These are phyloP conservation scores for Carassius auratus DNA, from an alignment of 2,113 vertebrate genomes.

Conservation along the genomic window DNA sequence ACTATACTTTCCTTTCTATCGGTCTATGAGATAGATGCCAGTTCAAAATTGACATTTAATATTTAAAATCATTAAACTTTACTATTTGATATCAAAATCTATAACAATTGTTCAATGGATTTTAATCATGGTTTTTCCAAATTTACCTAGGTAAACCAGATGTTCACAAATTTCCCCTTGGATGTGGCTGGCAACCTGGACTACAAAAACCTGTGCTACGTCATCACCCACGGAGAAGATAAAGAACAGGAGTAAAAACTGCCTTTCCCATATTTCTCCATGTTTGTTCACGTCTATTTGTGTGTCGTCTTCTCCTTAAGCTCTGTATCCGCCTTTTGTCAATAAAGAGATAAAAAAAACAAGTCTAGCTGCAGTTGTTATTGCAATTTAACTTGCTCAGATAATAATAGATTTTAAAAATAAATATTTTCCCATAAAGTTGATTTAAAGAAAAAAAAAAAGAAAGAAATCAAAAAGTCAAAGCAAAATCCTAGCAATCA, in stretches of 20 bases:
- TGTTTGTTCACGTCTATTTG: slow-evolving; percentile 14
- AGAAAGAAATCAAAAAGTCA: neutral
- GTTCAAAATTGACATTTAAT: too few relatives aligned
- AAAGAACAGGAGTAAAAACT: slow-evolving; percentile 78
- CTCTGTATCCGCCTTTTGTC: slow-evolving; percentile 24
- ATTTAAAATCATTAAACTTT: too few relatives aligned
- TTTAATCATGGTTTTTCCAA: neutral
- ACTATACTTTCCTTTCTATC: slow-evolving; percentile 39
- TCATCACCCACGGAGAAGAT: slow-evolving; percentile 90
- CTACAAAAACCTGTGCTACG: slow-evolving; percentile 89
- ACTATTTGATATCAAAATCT: neutral
- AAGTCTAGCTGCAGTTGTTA: neutral
- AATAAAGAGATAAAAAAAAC: slow-evolving; percentile 41
- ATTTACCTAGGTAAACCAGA: slow-evolving; percentile 80
- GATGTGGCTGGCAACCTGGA: slow-evolving; percentile 89
- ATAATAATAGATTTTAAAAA: neutral
- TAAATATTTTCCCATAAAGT: neutral
- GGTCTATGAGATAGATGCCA: neutral
- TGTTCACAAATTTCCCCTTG: slow-evolving; percentile 88
- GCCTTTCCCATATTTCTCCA: neutral
- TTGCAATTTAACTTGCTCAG: neutral
- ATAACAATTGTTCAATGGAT: neutral
- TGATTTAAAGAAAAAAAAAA: neutral
- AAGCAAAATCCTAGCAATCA: neutral
- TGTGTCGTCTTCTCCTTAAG: slow-evolving; percentile 8